Evolutionary conservation across 1,140 invertebrate species (phyloP).

Genomic region (Drosophila arizonae): DNA sequence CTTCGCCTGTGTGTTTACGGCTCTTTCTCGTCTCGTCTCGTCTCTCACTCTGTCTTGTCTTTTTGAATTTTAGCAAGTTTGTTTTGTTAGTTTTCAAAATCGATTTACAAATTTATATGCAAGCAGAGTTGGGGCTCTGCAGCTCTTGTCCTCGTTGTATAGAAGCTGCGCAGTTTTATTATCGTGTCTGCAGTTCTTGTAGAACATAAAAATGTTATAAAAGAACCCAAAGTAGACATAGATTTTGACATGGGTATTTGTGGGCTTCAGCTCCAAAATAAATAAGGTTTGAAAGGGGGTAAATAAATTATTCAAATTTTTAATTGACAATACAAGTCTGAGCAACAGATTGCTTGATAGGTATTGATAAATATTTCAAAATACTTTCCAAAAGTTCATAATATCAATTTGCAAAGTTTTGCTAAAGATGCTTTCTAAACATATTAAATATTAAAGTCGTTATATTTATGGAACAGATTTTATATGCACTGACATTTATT

Average conservation of each 20-base stretch:
- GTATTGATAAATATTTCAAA: too few species aligned
- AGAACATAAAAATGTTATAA: conserved; percentile 13
- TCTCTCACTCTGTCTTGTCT: conserved; percentile 8
- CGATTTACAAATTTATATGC: conserved; percentile 68
- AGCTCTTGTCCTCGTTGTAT: neutral
- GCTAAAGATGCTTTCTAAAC: too few species aligned
- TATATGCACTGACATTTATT: too few species aligned
- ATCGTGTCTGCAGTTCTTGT: conserved; percentile 17
- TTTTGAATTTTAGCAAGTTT: conserved; percentile 53
- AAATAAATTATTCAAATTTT: too few species aligned
- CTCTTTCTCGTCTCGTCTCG: neutral
- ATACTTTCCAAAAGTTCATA: too few species aligned
- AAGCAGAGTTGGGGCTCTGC: conserved; percentile 13
- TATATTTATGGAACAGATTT: too few species aligned
- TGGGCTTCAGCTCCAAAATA: neutral
- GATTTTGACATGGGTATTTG: neutral
- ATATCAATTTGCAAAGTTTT: too few species aligned
- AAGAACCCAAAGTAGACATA: neutral
- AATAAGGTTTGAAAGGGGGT: too few species aligned
- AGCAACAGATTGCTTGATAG: too few species aligned
- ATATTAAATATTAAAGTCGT: too few species aligned
- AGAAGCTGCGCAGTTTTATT: conserved; percentile 16
- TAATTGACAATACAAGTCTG: too few species aligned
- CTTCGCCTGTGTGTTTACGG: neutral
- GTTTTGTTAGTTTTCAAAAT: conserved; percentile 69